A percentile compares a stretch with the other conserved stretches of the same genome.
Evolutionary conservation across 1,140 invertebrate genomes (phyloP).

Genomic region (Rhynchophorus ferrugineus): DNA sequence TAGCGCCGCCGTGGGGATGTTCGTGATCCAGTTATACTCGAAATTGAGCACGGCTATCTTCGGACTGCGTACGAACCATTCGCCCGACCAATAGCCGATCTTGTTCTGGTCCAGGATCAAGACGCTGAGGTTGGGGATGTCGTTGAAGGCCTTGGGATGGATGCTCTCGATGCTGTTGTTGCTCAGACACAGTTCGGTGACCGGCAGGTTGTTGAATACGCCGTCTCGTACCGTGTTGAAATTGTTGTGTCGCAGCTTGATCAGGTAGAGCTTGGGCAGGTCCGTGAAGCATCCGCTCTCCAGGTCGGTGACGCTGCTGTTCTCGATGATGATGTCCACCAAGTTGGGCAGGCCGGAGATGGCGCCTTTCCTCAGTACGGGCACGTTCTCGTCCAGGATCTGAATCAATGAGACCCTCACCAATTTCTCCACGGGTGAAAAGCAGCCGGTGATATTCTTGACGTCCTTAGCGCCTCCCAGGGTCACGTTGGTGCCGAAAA

Average conservation of each 20-base stretch:
- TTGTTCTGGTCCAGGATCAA: slow-evolving; percentile 34
- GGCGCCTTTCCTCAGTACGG: slow-evolving; percentile 31
- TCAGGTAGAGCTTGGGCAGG: slow-evolving; percentile 29
- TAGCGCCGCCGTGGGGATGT: slow-evolving; percentile 29
- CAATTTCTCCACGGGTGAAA: slow-evolving; percentile 29
- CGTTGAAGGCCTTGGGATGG: slow-evolving; percentile 31
- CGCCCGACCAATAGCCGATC: slow-evolving; percentile 27
- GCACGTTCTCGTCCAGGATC: slow-evolving; percentile 33
- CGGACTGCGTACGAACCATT: slow-evolving; percentile 34
- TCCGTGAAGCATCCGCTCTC: slow-evolving; percentile 33
- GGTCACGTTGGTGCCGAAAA: slow-evolving; percentile 31
- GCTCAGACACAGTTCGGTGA: slow-evolving; percentile 30
- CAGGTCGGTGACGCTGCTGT: slow-evolving; percentile 29
- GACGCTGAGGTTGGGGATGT: slow-evolving; percentile 32
- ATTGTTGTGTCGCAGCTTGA: slow-evolving; percentile 32
- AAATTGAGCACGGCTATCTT: slow-evolving; percentile 33
- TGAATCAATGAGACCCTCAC: slow-evolving; percentile 33
- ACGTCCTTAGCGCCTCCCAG: slow-evolving; percentile 30
- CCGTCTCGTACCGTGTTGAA: slow-evolving; percentile 30
- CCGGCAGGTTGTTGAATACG: slow-evolving; percentile 33
- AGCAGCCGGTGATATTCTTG: slow-evolving; percentile 33
- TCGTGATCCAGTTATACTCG: slow-evolving; percentile 29
- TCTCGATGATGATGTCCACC: slow-evolving; percentile 33
- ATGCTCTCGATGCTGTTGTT: slow-evolving; percentile 35
- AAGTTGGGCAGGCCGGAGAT: slow-evolving; percentile 32